A percentile compares a stretch with the other conserved stretches of the same genome.
Conservation (phyloP, 2,888 invertebrate genomes). For the Perizoma affinitatum region DNA sequence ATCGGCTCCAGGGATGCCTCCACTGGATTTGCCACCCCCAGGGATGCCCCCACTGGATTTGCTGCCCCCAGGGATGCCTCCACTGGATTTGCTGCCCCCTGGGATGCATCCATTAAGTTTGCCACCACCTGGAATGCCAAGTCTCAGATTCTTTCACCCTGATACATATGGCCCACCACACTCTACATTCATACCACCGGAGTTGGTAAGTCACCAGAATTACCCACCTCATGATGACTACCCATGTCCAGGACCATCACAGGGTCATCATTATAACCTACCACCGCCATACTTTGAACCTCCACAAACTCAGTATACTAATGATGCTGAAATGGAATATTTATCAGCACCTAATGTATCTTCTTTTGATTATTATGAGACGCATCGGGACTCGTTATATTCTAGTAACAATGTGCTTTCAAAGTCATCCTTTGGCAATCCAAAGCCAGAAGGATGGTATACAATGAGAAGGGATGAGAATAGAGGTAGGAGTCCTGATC, state of each 20-base stretch:
- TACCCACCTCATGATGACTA: constrained; percentile 6
- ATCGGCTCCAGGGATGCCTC: constrained; percentile 51
- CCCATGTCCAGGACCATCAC: constrained; percentile 15
- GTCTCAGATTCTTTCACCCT: constrained; percentile 2
- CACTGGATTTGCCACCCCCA: constrained; percentile 46
- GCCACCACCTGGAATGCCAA: constrained; percentile 16
- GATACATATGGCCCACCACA: constrained; percentile 11
- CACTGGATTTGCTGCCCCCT: constrained; percentile 46
- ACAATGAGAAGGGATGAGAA: constrained; percentile 28
- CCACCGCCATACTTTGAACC: constrained; percentile 17
- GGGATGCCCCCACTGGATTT: constrained; percentile 57
- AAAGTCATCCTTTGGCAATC: constrained; percentile 1
- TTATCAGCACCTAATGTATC: constrained; percentile 10
- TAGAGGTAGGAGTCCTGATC: constrained; percentile 54
- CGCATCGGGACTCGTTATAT: constrained; percentile 19
- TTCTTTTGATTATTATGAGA: constrained; percentile 24
- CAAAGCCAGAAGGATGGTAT: constrained; percentile 18
- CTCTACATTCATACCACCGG: constrained; percentile 6
- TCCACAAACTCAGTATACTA: constrained; percentile 16
- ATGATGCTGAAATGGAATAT: constrained; percentile 7
- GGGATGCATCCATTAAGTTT: constrained; percentile 18
- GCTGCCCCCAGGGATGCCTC: constrained; percentile 51
- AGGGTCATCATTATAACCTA: constrained; percentile 4
- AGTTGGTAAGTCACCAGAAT: constrained; percentile 6
- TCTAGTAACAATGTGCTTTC: constrained; percentile 14